Percentiles rank a stretch among this genome's conserved stretches.
phyloP scores from a whole-genome alignment of 2,888 invertebrate species.

The Pristionchus japonicus region DNA sequence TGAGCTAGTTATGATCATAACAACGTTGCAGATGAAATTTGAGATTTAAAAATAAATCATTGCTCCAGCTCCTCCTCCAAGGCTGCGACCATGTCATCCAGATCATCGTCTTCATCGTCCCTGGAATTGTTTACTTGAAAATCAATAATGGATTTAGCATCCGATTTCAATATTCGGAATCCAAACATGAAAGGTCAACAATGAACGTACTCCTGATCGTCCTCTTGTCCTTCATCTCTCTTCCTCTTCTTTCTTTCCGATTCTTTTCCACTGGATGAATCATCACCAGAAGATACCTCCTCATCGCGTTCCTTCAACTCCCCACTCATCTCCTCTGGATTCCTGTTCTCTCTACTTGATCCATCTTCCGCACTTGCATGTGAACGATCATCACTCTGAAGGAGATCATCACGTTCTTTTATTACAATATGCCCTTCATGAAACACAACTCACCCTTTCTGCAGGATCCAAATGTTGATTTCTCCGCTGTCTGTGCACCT shows the following conservation, averaged over 20 bases:
- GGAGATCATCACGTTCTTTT: no score
- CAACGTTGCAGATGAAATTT: no score
- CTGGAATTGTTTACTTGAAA: no score
- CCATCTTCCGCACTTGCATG: neutral
- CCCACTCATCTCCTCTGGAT: constrained; percentile 48
- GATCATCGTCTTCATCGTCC: constrained; percentile 48
- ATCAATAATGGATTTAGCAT: no score
- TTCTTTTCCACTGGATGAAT: neutral
- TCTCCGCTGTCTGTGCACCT: neutral
- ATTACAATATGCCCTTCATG: no score
- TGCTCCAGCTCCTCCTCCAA: constrained; percentile 50
- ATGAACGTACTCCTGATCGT: neutral
- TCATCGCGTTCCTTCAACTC: neutral
- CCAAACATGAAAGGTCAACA: neutral
- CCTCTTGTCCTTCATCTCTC: neutral
- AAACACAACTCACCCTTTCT: neutral
- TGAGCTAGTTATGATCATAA: no score
- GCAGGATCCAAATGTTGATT: neutral
- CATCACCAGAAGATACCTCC: neutral
- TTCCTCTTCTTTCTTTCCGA: neutral
- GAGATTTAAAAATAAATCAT: neutral
- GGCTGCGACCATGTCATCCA: constrained; percentile 61
- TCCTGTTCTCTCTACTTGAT: neutral
- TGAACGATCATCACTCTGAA: neutral
- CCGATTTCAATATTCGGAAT: no score